Evolutionary conservation across 2,797 vertebrate genomes (phyloP), one percentile per base, ranked within the genome.

Genomic region (Hozukius guyotensis): DNA sequence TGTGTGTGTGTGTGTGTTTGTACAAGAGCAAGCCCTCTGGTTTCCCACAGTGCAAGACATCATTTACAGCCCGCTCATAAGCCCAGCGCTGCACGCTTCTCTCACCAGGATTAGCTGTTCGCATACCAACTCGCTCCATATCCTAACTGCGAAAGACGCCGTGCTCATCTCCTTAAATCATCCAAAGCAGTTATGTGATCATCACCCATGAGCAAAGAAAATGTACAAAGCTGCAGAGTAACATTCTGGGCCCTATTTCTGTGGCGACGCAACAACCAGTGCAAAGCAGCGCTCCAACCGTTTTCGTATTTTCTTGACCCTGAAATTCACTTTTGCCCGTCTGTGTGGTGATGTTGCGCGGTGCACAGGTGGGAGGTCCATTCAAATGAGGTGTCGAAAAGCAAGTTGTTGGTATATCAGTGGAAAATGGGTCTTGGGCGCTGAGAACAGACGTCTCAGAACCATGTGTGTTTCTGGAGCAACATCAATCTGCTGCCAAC

Each of bases 1-100:
- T 25, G 32, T 55, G 31, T 49, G 24, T 14, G 12, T 42, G 49
- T 42, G 4, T 75, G 27, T 55, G 14, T 2, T 5, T 29, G 64
- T 76, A 42, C 6, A 32, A n/a, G 27, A 67, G 67, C 55, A 67
- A 75, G 79, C 64, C 52, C 29, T 68, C 66, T 84, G 78, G 92
- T 92, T 91, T 93, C 87, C 88, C 90, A 88, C 72, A 88, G 89
- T 86, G 82, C 83, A 59, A 22, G 83, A 68, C 88, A 91, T 87
- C 46, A 86, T 88, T 92, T 77, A 77, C 66, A 46, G 78, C 63
- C 62, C 53, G 64, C 60, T 84, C 49, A 8, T 82, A 77, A 84
- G 63, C 78, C 70, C 66, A 10, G 8, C 32, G 49, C 75, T 1
- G 64, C 80, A 74, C 22, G 9, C 52, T 27, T 61, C 76, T 61